Evolutionary conservation across 2,797 vertebrate species (phyloP), one percentile per base, ranked within the genome.

Genomic region (Melanotaenia boesemani): DNA sequence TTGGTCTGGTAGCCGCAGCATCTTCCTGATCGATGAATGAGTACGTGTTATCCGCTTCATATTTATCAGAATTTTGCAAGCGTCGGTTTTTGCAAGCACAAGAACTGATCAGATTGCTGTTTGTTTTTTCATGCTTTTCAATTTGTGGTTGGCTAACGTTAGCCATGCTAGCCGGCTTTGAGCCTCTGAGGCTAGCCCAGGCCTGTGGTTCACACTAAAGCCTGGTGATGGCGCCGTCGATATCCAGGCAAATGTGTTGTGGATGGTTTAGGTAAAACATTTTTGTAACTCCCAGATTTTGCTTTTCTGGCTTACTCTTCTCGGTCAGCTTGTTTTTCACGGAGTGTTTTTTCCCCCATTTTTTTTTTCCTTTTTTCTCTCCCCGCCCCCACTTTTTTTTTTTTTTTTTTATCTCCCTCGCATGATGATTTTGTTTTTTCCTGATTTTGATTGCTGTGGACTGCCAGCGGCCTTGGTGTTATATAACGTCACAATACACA

Each of bases 231-330:
- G 86, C 85, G 90, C 91, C 89, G 84, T 84, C 69, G 68, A 24
- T 60, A 15, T 75, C 74, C 74, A 71, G 63, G 75, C 76, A 26
- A 58, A 56, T 84, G 79, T 83, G 63, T 81, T 82, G 80, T 83
- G 67, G 76, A 76, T 89, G 80, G 58, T 79, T 86, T 88, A 76
- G 84, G 73, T 85, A 64, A 65, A 86, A 90, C 88, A 88, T 90
- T 87, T 64, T 74, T 26, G 69, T 50, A 39, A 76, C 54, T 39
- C 30, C 20, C 22, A 68, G 36, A 76, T 39, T 87, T 83, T 82
- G 36, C 36, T 77, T 81, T 75, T 68, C 63, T 66, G 66, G 56
- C 48, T 80, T 58, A 36, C 66, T 18, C 71, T 58, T 36, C 50
- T 64, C 55, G 67, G 69, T 60, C 36, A 58, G 70, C 63, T 63